Conservation (phyloP, 2,888 invertebrate species). For the Tinea pellionella region DNA sequence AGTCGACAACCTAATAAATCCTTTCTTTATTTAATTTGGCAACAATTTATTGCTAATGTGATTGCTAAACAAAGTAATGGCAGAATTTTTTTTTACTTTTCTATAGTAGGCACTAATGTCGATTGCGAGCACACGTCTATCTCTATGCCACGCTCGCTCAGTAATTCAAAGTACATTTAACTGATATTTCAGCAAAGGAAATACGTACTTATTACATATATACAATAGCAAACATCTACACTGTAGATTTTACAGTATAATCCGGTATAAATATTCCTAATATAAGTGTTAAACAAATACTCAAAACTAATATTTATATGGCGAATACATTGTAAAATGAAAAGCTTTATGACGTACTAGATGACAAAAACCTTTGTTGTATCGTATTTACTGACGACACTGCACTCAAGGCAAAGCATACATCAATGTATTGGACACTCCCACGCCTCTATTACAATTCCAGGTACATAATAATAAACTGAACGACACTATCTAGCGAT, state of each 20-base stretch:
- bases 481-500: neutral
- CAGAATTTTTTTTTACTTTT: no score
- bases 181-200: no score
- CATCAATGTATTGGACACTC: neutral
- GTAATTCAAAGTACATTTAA: no score
- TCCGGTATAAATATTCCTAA: slow-evolving; percentile 7
- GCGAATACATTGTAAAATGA: slow-evolving; percentile 1
- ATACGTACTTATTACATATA: no score
- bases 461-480: neutral
- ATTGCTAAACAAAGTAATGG: no score
- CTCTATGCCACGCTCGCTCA: no score
- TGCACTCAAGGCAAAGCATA: neutral
- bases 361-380: slow-evolving; percentile 2
- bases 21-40: neutral
- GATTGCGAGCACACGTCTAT: no score
- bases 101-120: no score
- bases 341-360: neutral
- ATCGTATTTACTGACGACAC: neutral
- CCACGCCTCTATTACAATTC: neutral
- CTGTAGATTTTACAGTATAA: neutral
- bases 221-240: no score
- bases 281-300: slow-evolving; percentile 6
- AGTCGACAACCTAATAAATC: neutral
- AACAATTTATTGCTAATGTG: neutral
- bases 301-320: slow-evolving; percentile 1